Percentiles rank a stretch among this genome's conserved stretches.
phyloP scores from a whole-genome alignment of 2,113 vertebrate species.

The Hoplias malabaricus region DNA sequence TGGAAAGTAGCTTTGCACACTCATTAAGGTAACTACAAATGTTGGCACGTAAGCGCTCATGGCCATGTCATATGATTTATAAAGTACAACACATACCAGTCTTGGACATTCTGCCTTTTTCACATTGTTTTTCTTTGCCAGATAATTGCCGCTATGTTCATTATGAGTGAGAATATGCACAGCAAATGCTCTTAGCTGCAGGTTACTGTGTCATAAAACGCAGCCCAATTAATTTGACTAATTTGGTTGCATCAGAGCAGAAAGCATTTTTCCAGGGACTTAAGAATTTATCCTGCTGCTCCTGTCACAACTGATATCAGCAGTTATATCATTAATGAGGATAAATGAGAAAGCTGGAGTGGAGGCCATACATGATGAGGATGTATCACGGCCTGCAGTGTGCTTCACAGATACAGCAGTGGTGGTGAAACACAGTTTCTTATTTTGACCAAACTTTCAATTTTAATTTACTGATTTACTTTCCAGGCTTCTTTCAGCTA shows the following conservation, averaged over 20 bases:
- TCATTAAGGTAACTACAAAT: too few species aligned
- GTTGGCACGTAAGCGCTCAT: too few species aligned
- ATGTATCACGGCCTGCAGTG: not conserved
- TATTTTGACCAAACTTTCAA: not conserved
- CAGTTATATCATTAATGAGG: not conserved
- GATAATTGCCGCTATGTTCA: not conserved
- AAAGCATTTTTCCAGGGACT: not conserved
- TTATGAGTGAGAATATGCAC: not conserved
- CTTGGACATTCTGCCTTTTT: too few species aligned
- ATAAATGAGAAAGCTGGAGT: not conserved
- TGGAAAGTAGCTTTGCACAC: not conserved
- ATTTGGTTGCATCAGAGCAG: not conserved
- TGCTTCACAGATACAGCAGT: not conserved
- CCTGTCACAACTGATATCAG: not conserved
- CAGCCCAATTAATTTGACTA: not conserved
- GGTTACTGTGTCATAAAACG: not conserved
- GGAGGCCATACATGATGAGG: not conserved
- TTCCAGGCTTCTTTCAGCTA: not conserved
- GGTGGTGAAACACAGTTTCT: not conserved
- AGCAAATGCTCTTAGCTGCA: not conserved
- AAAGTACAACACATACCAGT: too few species aligned
- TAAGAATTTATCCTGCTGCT: conserved; percentile 4
- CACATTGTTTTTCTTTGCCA: too few species aligned
- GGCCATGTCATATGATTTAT: too few species aligned
- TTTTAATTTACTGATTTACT: not conserved